Evolutionary conservation across 2,888 invertebrate species (phyloP).

Genomic region (Dusona sp.): DNA sequence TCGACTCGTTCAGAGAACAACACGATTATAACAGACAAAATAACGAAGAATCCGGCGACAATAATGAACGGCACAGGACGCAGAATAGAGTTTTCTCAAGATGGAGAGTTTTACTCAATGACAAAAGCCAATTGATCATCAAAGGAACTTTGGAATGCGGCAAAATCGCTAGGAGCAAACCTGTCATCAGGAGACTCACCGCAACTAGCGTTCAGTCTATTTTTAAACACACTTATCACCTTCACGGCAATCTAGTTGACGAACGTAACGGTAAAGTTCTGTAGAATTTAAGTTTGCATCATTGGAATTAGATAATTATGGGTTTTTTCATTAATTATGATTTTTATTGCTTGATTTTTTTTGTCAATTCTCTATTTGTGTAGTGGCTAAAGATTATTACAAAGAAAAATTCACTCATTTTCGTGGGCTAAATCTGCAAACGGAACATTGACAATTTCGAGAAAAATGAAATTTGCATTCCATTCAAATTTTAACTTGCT

Average conservation of each 20-base stretch:
- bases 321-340: not conserved
- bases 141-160: slow-evolving; percentile 79
- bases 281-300: not conserved
- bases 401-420: not conserved
- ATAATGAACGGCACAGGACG: not conserved
- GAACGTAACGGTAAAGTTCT: slow-evolving; percentile 73
- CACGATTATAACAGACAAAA: not conserved
- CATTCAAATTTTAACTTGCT: no score
- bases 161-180: slow-evolving; percentile 78
- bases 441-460: no score
- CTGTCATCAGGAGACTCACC: slow-evolving; percentile 75
- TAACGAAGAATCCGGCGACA: not conserved
- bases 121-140: slow-evolving; percentile 75
- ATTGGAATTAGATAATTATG: not conserved
- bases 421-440: not conserved
- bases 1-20: slow-evolving; percentile 35
- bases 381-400: not conserved
- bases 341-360: not conserved
- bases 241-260: slow-evolving; percentile 79
- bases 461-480: no score
- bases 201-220: slow-evolving; percentile 74
- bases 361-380: not conserved
- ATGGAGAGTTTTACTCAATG: slow-evolving; percentile 79
- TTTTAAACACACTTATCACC: slow-evolving; percentile 75
- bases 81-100: slow-evolving; percentile 72